Evolutionary conservation across 2,113 vertebrate genomes (phyloP), one percentile per base, ranked within the genome.

Genomic region (Phylloscopus whistleri): DNA sequence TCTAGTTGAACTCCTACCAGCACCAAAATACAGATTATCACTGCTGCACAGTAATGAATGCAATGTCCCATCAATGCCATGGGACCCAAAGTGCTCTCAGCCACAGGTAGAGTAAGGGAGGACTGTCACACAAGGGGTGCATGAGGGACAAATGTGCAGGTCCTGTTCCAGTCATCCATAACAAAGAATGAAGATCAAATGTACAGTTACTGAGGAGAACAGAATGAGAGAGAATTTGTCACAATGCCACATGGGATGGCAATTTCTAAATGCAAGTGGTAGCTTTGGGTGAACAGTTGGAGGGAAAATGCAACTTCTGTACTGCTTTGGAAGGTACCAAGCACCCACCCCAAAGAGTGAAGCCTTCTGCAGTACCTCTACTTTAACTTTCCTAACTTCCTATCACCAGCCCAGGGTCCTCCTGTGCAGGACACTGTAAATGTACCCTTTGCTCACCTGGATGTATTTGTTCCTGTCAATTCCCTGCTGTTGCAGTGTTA

Each of bases 301-400:
- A 90, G 49, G 33, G 3, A 66, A 90, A 83, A 44, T 6, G 3
- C 22, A 60, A 20, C 55, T 15, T 14, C 17, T 27, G 0, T 5
- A 15, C 8, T 48, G 31, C 28, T 51, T 59, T 79, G 70, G 43
- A 62, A 73, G 35, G n/a, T 27, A 73, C 30, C 24, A 28, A 66
- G 26, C 7, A 33, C 3, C 8, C 28, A 21, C 2, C 10, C 16
- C 6, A 27, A 21, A 46, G 55, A n/a, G 9, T 5, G 35, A 89
- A 84, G 44, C 18, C 13, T 18, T 60, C 24, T 62, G 27, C 35
- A 70, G 13, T 16, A 44, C 22, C 7, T 53, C 22, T 18, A 1
- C 14, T 59, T 68, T 2, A 5, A 12, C n/a, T 15, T 1, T 1
- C 24, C 44, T 70, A 24, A 9, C 24, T 64, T 56, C 18, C 2